A percentile compares a stretch with the other conserved stretches of the same genome.
Evolutionary conservation across 1,140 invertebrate genomes (phyloP).

Genomic region (Diabrotica undecimpunctata): DNA sequence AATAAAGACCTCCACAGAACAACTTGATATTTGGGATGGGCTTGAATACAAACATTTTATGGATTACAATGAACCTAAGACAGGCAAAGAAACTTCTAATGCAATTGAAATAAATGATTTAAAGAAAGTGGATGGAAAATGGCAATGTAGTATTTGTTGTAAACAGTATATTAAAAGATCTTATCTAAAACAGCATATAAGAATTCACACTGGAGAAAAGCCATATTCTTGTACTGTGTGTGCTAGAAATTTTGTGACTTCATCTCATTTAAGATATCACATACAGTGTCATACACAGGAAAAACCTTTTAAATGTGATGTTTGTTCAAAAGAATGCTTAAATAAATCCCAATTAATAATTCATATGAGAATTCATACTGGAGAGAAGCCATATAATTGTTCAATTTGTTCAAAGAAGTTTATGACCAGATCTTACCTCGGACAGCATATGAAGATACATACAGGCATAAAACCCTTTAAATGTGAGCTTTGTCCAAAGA

Average conservation of each 20-base stretch:
- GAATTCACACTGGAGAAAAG: slow-evolving; percentile 54
- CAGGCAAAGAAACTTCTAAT: neutral
- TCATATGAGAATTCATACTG: slow-evolving; percentile 45
- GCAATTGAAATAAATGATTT: neutral
- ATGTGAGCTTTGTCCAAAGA: slow-evolving; percentile 42
- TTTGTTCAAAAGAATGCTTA: neutral
- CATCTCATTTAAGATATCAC: neutral
- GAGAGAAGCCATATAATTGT: slow-evolving; percentile 49
- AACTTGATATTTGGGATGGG: neutral
- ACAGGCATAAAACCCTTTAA: slow-evolving; percentile 39
- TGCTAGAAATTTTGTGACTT: slow-evolving; percentile 4
- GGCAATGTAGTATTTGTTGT: slow-evolving; percentile 9
- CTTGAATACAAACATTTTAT: neutral
- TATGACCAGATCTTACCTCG: slow-evolving; percentile 9
- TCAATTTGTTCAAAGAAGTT: slow-evolving; percentile 45
- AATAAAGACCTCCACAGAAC: neutral
- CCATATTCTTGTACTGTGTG: slow-evolving; percentile 49
- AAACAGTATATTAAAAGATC: slow-evolving; percentile 5
- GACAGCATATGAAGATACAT: slow-evolving; percentile 39
- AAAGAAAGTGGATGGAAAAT: neutral
- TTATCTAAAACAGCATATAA: slow-evolving; percentile 52
- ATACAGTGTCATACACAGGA: slow-evolving; percentile 11
- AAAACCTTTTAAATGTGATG: slow-evolving; percentile 12
- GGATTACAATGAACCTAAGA: neutral
- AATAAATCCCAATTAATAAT: neutral